phyloP scores from a whole-genome alignment of 2,797 vertebrate genomes.

The Champsocephalus esox region DNA sequence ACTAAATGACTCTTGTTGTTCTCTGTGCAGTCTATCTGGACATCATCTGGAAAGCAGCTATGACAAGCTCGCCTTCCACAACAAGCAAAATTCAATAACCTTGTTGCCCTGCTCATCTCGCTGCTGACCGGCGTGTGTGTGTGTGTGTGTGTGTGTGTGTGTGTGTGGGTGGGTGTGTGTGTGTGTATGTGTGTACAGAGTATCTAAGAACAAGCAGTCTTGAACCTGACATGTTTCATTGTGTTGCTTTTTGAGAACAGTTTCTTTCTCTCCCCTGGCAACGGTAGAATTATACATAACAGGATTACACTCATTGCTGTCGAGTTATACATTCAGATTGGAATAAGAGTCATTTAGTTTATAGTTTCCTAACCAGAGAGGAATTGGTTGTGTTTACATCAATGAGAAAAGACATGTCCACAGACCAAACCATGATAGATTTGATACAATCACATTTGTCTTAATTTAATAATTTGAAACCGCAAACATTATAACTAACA shows the following conservation, averaged over 20 bases:
- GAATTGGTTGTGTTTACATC: constrained; percentile 27
- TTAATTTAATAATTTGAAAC: too few species aligned
- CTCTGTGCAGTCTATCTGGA: constrained; percentile 47
- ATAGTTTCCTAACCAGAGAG: constrained; percentile 18
- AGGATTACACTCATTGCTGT: constrained; percentile 27
- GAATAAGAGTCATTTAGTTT: constrained; percentile 22
- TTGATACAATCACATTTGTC: not conserved
- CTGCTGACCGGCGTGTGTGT: constrained; percentile 26
- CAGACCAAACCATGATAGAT: constrained; percentile 3
- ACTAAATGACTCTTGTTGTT: constrained; percentile 51
- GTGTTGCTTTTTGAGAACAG: constrained; percentile 22
- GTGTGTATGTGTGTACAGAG: constrained; percentile 9
- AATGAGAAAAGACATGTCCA: not conserved
- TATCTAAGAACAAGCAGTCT: constrained; percentile 26
- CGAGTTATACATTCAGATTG: constrained; percentile 8
- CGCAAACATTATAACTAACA: too few species aligned
- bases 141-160: constrained; percentile 11
- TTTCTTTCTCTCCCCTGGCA: constrained; percentile 24
- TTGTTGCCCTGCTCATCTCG: constrained; percentile 46
- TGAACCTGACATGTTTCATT: constrained; percentile 32
- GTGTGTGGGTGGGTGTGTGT: constrained; percentile 9
- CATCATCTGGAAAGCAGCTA: constrained; percentile 50
- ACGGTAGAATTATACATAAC: constrained; percentile 28
- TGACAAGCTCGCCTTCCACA: constrained; percentile 60
- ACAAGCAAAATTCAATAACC: constrained; percentile 66